Percentiles rank a stretch among this genome's conserved stretches.
phyloP scores from a whole-genome alignment of 2,113 vertebrate species.

The Paracyprichromis sp. region DNA sequence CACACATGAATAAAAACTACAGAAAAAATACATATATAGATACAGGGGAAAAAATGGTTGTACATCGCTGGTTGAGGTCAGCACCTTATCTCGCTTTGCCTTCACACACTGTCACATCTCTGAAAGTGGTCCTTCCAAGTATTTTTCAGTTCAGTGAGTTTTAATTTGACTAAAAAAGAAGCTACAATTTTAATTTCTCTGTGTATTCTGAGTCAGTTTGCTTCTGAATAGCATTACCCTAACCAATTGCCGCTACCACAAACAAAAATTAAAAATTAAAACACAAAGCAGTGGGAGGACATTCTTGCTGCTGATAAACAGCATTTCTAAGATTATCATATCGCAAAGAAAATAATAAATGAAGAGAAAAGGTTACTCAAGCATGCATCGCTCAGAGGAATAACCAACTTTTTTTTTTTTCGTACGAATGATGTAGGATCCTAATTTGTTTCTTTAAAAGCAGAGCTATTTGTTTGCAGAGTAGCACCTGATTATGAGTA shows the following conservation, averaged over 20 bases:
- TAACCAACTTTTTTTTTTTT: not conserved
- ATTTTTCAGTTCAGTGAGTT: conserved; percentile 6
- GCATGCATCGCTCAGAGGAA: not conserved
- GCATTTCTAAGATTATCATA: not conserved
- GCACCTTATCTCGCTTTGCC: not conserved
- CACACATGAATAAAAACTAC: not conserved
- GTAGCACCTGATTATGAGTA: not conserved
- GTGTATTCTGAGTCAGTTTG: not conserved
- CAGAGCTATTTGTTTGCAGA: conserved; percentile 19
- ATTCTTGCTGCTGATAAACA: not conserved
- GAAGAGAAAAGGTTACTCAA: not conserved
- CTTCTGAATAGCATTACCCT: not conserved
- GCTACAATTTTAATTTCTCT: not conserved
- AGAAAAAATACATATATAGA: not conserved
- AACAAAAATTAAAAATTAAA: not conserved
- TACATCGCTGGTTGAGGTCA: not conserved
- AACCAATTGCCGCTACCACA: not conserved
- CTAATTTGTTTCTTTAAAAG: conserved; percentile 13
- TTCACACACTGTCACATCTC: not conserved
- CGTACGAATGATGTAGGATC: not conserved
- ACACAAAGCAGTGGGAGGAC: not conserved
- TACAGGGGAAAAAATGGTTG: not conserved
- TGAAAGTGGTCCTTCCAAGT: not conserved
- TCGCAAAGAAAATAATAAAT: not conserved
- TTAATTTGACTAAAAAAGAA: conserved; percentile 3